These are phyloP conservation scores for Chymomyza caudatula DNA, from an alignment of 2,888 invertebrate genomes.

Conservation along the genomic window DNA sequence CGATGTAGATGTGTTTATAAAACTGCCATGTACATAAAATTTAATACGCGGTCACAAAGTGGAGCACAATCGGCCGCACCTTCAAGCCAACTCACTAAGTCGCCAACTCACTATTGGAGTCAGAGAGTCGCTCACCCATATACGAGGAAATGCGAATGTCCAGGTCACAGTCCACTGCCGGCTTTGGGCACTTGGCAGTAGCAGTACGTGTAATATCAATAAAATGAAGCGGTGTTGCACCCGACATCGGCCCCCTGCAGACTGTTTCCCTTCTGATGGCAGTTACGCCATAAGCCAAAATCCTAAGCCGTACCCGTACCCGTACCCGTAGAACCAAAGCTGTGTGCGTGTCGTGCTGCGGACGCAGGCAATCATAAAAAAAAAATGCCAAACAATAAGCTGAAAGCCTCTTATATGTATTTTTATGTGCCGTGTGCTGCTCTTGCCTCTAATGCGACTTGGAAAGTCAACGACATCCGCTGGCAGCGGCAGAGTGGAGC, in stretches of 20 bases:
- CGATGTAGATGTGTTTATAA: slow-evolving; percentile 27
- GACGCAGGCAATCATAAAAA: slow-evolving; percentile 57
- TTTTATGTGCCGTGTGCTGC: slow-evolving; percentile 49
- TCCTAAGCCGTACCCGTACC: not conserved
- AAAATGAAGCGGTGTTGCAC: slow-evolving; percentile 57
- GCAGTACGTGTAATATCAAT: slow-evolving; percentile 66
- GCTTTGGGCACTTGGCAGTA: not conserved
- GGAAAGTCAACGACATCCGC: slow-evolving; percentile 70
- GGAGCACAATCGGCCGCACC: not conserved
- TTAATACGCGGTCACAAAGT: slow-evolving; percentile 37
- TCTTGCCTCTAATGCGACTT: slow-evolving; percentile 60
- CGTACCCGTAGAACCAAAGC: not conserved
- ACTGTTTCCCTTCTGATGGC: not conserved
- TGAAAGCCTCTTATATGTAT: slow-evolving; percentile 71
- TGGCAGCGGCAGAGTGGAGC: slow-evolving; percentile 4
- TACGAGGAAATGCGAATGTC: not conserved
- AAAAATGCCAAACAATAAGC: slow-evolving; percentile 65
- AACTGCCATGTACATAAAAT: slow-evolving; percentile 45
- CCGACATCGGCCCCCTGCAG: not conserved
- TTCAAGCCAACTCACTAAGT: not conserved
- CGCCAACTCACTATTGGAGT: not conserved
- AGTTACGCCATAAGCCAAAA: not conserved
- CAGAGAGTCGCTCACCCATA: not conserved
- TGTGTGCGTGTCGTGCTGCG: not conserved
- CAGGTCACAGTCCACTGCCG: not conserved